phyloP scores from a whole-genome alignment of 2,113 vertebrate species.

The Noturus placidus region DNA sequence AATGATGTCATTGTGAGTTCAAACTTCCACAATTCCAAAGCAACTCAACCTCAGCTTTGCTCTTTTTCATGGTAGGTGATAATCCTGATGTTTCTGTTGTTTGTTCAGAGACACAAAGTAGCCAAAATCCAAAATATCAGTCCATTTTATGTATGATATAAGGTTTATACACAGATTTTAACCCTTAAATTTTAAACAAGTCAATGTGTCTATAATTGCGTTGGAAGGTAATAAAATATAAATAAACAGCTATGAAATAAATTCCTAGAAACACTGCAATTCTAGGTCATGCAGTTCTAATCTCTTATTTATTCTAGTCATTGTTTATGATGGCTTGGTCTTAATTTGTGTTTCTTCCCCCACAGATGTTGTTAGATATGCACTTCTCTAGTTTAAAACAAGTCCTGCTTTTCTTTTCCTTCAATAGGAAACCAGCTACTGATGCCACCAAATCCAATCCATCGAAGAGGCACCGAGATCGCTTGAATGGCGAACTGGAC shows the following conservation, averaged over 20 bases:
- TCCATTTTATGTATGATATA: not conserved
- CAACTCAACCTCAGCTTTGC: not conserved
- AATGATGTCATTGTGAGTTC: not conserved
- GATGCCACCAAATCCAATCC: constrained; percentile 74
- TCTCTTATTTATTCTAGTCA: not conserved
- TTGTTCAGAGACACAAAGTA: not conserved
- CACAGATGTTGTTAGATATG: not conserved
- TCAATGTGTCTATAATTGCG: not conserved
- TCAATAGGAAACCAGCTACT: not conserved
- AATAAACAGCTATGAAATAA: not conserved
- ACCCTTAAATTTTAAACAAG: not conserved
- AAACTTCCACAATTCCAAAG: not conserved
- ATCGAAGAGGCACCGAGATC: constrained; percentile 78
- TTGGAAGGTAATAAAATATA: not conserved
- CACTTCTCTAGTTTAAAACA: not conserved
- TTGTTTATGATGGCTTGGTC: not conserved
- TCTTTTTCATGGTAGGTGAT: not conserved
- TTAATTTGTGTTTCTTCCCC: too few relatives aligned
- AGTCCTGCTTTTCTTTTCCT: not conserved
- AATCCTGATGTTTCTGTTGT: not conserved
- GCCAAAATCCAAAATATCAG: not conserved
- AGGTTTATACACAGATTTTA: not conserved
- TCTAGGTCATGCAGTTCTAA: not conserved
- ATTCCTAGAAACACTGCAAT: not conserved
- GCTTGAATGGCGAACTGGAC: constrained; percentile 78